Evolutionary conservation across 1,140 invertebrate species (phyloP).

Genomic region (Trichomalopsis sarcophagae): DNA sequence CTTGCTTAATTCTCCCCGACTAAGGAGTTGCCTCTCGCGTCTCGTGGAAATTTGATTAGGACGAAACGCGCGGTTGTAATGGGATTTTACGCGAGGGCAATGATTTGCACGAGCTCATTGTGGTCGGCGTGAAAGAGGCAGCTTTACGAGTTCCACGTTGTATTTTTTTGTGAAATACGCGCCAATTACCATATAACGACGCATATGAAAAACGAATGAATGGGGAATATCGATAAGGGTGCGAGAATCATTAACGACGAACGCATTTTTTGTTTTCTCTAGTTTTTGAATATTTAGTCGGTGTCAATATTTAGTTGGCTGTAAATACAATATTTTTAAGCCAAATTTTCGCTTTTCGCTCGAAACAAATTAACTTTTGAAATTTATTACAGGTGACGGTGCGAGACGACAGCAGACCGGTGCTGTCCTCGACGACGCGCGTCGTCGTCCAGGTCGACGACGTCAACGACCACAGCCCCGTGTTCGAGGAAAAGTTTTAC

Average conservation of each 20-base stretch:
- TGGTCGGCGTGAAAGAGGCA: not conserved
- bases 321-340: too few relatives aligned
- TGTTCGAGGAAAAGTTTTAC: conserved; percentile 88
- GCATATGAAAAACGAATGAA: not conserved
- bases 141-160: not conserved
- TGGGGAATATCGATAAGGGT: not conserved
- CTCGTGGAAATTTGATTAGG: not conserved
- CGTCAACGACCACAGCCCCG: conserved; percentile 89
- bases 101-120: not conserved
- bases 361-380: not conserved
- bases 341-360: too few relatives aligned
- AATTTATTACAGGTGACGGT: conserved; percentile 80
- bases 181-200: conserved; percentile 5
- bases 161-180: conserved; percentile 6
- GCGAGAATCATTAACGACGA: not conserved
- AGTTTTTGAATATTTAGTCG: not conserved
- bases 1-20: not conserved
- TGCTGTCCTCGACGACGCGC: conserved; percentile 87
- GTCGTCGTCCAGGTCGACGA: conserved; percentile 89
- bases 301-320: too few relatives aligned
- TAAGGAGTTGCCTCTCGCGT: not conserved
- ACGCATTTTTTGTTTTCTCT: not conserved
- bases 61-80: not conserved
- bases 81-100: not conserved
- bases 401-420: conserved; percentile 85